Conservation (phyloP, 2,888 invertebrate species). For the Oxycera nigricornis region DNA sequence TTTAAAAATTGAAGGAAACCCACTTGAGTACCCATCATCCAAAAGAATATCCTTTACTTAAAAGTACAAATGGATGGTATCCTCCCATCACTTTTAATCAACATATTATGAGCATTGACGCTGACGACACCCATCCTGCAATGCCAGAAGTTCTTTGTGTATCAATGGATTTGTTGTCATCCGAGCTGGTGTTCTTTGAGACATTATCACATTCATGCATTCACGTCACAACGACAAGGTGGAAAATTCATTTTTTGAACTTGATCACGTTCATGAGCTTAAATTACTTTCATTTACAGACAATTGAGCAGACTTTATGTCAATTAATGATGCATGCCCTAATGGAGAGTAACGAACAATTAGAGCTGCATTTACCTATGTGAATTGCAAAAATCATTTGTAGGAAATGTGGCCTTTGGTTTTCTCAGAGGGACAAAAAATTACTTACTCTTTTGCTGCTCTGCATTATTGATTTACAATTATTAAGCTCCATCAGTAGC, state of each 20-base stretch:
- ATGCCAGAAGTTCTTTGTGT: background rate
- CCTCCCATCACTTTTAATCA: conserved; percentile 28
- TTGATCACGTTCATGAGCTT: conserved; percentile 26
- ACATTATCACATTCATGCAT: conserved; percentile 15
- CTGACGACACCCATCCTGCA: background rate
- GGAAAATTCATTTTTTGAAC: conserved; percentile 24
- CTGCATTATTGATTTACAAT: too few relatives aligned
- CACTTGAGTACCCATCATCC: background rate
- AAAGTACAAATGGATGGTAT: background rate
- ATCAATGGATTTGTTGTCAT: conserved; percentile 35
- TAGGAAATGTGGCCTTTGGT: too few relatives aligned
- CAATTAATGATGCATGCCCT: conserved; percentile 31
- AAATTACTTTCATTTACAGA: conserved; percentile 27
- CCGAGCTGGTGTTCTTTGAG: conserved; percentile 10
- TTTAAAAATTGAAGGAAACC: conserved; percentile 6
- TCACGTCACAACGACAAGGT: conserved; percentile 26
- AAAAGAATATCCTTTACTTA: conserved; percentile 20
- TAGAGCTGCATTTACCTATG: too few relatives aligned
- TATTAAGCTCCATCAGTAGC: too few relatives aligned
- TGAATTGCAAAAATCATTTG: too few relatives aligned
- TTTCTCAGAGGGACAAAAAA: too few relatives aligned
- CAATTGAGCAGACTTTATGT: conserved; percentile 22
- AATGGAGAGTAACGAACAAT: background rate
- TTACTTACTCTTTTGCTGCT: too few relatives aligned
- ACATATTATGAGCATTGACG: conserved; percentile 8